Base-by-base conservation (phyloP, 2,888 invertebrate species). In the Gortyna flavago region DNA sequence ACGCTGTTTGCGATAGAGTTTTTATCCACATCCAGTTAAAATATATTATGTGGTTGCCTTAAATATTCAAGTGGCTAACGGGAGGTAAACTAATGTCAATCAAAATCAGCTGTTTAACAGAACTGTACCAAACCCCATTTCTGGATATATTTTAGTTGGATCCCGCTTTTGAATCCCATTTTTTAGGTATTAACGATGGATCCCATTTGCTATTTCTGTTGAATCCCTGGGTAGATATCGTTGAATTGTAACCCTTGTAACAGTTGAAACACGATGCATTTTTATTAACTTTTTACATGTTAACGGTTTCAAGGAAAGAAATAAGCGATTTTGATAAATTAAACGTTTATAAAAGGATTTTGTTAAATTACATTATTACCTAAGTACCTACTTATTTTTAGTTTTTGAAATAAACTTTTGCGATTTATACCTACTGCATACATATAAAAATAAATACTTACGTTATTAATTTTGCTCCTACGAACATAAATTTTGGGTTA, bases 401-500 rank as follows among this genome's bases (percentile, higher is more conserved):
- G 44, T 41, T 41, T 41, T 13, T 13, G 41, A 41, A 41, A 41
- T 41, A 7, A 68, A 35, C 2, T n/a, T 4, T 7, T 29, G 2
- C 5, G 18, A 38, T 72, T 72, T 48, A 66, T 48, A 29, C 2
- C 2, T 16, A 11, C 13, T 29, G 25, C 18, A 8, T 66, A 16
- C 18, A 8, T 66, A 16, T 16, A 67, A 76, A 48, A 79, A 72
- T 51, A 51, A 72, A 51, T 25, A 29, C n/a, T 51, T 6, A 51
- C 35, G 9, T 61, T 44, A n/a, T 73, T 8, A 73, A 67, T 16
- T 35, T 48, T 68, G 59, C 21, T 48, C 29, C 59, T 35, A 64
- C 2, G 4, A 13, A 54, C n/a, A 82, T 54, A 9, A 29, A 70
- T 70, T 44, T 73, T 61, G 16, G 38, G 41, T 68, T 70, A 70